These are phyloP conservation scores for Channa argus DNA, from an alignment of 2,113 vertebrate genomes.

Conservation along the genomic window DNA sequence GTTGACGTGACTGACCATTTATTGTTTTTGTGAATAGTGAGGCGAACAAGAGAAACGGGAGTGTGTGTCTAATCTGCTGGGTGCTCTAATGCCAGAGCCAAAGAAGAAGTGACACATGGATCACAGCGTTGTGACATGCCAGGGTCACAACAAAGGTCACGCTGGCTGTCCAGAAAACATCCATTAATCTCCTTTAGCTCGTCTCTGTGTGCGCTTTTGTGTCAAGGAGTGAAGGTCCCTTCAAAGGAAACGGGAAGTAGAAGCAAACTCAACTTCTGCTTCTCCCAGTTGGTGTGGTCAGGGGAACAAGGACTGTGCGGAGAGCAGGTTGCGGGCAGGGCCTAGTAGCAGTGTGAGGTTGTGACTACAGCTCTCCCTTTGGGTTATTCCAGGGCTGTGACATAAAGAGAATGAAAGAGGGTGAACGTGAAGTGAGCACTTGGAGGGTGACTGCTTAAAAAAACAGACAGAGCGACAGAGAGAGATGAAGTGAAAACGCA, in stretches of 20 bases:
- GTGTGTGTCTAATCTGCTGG: conserved; percentile 41
- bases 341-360: conserved; percentile 88
- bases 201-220: conserved; percentile 38
- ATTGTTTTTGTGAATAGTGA: conserved; percentile 30
- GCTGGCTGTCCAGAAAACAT: conserved; percentile 35
- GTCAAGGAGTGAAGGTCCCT: conserved; percentile 55
- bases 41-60: conserved; percentile 25
- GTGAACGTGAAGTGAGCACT: conserved; percentile 53
- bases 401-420: conserved; percentile 25
- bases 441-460: conserved; percentile 74
- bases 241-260: conserved; percentile 73
- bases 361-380: conserved; percentile 91
- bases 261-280: conserved; percentile 69
- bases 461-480: conserved; percentile 22
- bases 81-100: conserved; percentile 75
- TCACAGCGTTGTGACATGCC: conserved; percentile 84
- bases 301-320: conserved; percentile 85
- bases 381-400: conserved; percentile 68
- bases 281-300: conserved; percentile 34
- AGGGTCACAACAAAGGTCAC: conserved; percentile 74
- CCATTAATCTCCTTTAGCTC: conserved; percentile 31
- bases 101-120: conserved; percentile 86
- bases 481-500: conserved; percentile 47
- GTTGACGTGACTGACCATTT: conserved; percentile 15
- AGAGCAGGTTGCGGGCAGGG: conserved; percentile 88